Conservation (phyloP, 2,888 invertebrate species). For the Orthosia incerta region DNA sequence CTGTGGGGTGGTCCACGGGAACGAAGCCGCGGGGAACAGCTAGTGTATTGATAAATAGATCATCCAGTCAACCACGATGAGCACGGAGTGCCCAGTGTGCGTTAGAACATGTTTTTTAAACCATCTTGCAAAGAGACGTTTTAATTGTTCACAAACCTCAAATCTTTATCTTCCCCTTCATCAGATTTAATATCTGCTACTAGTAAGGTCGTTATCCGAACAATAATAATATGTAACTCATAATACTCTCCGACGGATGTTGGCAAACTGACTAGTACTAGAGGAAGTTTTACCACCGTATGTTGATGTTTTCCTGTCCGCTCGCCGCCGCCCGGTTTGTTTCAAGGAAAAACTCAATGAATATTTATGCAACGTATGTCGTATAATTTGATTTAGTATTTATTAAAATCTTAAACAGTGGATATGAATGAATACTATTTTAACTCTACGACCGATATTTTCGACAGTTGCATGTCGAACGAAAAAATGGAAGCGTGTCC, state of each 20-base stretch:
- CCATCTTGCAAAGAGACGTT: not conserved
- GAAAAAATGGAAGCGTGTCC: constrained; percentile 12
- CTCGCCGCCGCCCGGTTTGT: constrained; percentile 59
- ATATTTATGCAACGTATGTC: constrained; percentile 59
- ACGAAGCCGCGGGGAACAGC: no score
- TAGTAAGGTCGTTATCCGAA: constrained; percentile 30
- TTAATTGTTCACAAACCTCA: not conserved
- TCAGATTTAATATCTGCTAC: not conserved
- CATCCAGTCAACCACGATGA: no score
- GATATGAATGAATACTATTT: constrained; percentile 42
- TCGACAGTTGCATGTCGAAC: not conserved
- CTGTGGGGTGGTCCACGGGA: no score
- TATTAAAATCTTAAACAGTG: constrained; percentile 43
- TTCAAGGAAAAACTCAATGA: constrained; percentile 70
- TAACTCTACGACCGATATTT: constrained; percentile 10
- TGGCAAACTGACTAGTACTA: constrained; percentile 66
- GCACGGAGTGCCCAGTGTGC: no score
- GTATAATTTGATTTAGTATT: constrained; percentile 57
- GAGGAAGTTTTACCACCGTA: constrained; percentile 73
- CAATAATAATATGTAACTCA: constrained; percentile 34
- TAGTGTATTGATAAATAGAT: no score
- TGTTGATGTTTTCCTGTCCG: constrained; percentile 77
- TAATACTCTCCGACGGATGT: constrained; percentile 68
- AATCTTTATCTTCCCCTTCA: not conserved
- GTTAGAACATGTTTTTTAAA: no score